Evolutionary conservation across 92 coral and sea anemone species (phyloP).

Genomic region (Bergia sp.): DNA sequence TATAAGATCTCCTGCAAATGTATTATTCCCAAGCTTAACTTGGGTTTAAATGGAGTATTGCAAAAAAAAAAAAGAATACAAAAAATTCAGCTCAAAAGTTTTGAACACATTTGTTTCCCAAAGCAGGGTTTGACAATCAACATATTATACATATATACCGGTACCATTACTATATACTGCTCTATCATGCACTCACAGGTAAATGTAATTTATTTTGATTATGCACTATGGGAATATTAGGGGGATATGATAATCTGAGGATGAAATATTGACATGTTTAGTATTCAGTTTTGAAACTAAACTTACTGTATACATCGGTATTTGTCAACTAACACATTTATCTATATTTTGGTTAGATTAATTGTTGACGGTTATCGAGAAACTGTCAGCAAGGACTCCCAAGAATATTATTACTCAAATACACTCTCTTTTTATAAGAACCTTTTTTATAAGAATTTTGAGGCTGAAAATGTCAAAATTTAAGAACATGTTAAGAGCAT

Average conservation of each 20-base stretch:
- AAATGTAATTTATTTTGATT: slow-evolving; percentile 43
- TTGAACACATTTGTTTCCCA: background rate
- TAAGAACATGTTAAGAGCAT: too few species aligned
- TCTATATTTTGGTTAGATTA: background rate
- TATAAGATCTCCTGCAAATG: background rate
- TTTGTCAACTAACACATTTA: slow-evolving; percentile 4
- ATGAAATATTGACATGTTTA: slow-evolving; percentile 23
- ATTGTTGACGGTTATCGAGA: background rate
- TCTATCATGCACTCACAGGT: slow-evolving; percentile 21
- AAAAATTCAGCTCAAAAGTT: slow-evolving; percentile 18
- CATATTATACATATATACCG: slow-evolving; percentile 17
- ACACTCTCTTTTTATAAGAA: background rate
- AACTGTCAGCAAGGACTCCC: background rate
- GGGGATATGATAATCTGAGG: background rate
- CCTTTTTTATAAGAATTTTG: background rate
- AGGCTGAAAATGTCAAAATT: too few species aligned
- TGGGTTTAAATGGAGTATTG: slow-evolving; percentile 3
- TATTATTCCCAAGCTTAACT: slow-evolving; percentile 8
- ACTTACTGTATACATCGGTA: background rate
- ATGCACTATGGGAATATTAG: background rate
- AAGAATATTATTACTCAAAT: too few species aligned
- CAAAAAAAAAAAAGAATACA: slow-evolving; percentile 21
- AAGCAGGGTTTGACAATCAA: background rate
- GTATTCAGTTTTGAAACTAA: slow-evolving; percentile 23
- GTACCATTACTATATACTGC: background rate